Base-by-base conservation (phyloP, 2,113 vertebrate species). In the Carassius auratus region DNA sequence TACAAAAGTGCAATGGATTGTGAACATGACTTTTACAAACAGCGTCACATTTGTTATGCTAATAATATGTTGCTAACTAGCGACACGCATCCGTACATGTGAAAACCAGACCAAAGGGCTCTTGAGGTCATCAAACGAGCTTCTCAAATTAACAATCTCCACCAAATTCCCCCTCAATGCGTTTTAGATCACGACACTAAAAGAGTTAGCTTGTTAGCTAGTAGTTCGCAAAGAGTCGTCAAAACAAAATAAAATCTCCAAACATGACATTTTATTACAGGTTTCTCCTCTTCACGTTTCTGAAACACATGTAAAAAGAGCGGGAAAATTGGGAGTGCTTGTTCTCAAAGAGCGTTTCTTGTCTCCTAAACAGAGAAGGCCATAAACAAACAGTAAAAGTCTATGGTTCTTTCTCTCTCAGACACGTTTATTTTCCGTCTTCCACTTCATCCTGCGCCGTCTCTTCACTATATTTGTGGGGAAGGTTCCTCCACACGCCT, bases 401-500 rank as follows among this genome's bases (percentile, higher is more conserved):
- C 52, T 48, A 48, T 48, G 45, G 45, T 48, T 55, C 52, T 19
- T 1, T 55, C 15, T 59, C 30, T 77, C 74, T 26, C 73, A 1
- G n/a, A n/a, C 14, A 30, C 38, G 33, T 64, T 78, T 59, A 85
- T 87, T 83, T 85, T 38, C 59, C 30, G 42, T 17, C 48, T 62
- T 55, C 30, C 23, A 79, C 82, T 85, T 88, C 84, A 59, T 86
- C 68, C 36, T 10, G 57, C 2, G n/a, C 19, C 21, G 0, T 73
- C 33, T 73, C 50, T 59, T 71, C 30, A 12, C 45, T 57, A 59
- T 85, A 89, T 89, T 68, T 30, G 55, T 45, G 21, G 36, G 48
- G 74, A 85, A 38, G 59, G 83, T 83, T 87, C 75, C 33, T 59
- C 19, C 69, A 79, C 88, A 89, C 88, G 88, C 30, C 73, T 79